Base-by-base conservation (phyloP, 1,140 invertebrate genomes). In the Ctenoplectra terminalis region DNA sequence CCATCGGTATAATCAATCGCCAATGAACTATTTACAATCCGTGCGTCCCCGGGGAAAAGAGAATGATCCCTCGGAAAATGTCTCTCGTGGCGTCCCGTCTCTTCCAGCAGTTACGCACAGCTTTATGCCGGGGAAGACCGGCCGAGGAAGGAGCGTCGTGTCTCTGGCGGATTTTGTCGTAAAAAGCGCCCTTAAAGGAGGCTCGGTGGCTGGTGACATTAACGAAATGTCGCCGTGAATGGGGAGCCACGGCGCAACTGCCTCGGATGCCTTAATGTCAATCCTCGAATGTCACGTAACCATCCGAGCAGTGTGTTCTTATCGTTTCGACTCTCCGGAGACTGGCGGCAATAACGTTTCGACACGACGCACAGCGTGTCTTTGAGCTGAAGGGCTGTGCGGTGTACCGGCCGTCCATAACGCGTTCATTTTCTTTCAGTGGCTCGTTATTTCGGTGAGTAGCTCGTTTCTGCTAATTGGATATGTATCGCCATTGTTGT, bases 211-310 rank as follows among this genome's bases (percentile, higher is more conserved):
- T 79, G 85, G 83, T 90, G 91, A 89, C 90, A 92, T 92, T 92
- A 92, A 90, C 88, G 87, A 92, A 92, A 92, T 92, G 91, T 88
- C 91, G 89, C 60, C 82, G 87, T 86, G 81, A 66, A 79, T 80
- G 70, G 75, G 60, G 64, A 64, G 75, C 56, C 70, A 29, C 71
- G 74, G 15, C 71, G 66, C 66, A 81, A 83, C 81, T 64, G 40
- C 72, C 77, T 76, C 76, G 74, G 70, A 69, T 75, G 86, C 75
- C 86, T 92, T 92, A 92, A 92, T 92, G 92, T 92, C 91, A 92
- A 92, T 90, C 88, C 89, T 91, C 90, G 91, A 92, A 92, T 92
- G 92, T 92, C 92, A 92, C 91, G 90, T 92, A 91, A 91, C 89
- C 87, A 79, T 87, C 88, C 85, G 71, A 66, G 50, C 50, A 54